phyloP scores from a whole-genome alignment of 1,140 invertebrate species.

The Lepidurus packardi region DNA sequence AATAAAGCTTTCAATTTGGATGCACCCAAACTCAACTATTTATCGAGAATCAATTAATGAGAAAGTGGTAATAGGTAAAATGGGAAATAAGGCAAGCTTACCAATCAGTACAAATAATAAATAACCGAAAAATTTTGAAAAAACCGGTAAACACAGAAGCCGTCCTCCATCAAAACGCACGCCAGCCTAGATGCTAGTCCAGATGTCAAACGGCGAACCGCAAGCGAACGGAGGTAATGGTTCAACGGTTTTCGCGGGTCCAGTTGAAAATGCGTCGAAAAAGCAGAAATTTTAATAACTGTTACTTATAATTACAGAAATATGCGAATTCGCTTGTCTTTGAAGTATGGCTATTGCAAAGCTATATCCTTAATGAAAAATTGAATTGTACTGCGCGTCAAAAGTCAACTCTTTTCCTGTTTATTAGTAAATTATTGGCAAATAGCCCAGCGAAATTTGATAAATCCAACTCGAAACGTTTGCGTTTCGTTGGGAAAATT shows the following conservation, averaged over 20 bases:
- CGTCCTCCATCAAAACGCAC: slow-evolving; percentile 7
- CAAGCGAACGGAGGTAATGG: background rate
- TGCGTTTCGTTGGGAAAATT: too few relatives aligned
- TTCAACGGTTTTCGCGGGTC: background rate
- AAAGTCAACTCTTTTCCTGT: too few relatives aligned
- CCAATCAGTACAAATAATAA: background rate
- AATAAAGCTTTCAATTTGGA: background rate
- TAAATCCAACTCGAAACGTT: too few relatives aligned
- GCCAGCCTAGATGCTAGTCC: background rate
- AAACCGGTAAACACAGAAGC: slow-evolving; percentile 18
- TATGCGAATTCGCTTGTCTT: too few relatives aligned
- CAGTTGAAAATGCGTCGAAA: too few relatives aligned
- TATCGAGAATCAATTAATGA: background rate
- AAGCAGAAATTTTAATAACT: too few relatives aligned
- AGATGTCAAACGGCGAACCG: background rate
- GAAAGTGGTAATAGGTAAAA: background rate
- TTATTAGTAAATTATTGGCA: too few relatives aligned
- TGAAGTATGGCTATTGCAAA: too few relatives aligned
- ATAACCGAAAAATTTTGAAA: background rate
- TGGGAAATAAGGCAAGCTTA: background rate
- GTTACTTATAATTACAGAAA: too few relatives aligned
- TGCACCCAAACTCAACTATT: background rate
- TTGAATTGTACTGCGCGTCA: too few relatives aligned
- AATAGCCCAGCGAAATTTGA: too few relatives aligned
- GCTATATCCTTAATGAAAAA: too few relatives aligned